These are phyloP conservation scores for Aegotheles bennettii DNA, from an alignment of 2,113 vertebrate species.

Conservation along the genomic window DNA sequence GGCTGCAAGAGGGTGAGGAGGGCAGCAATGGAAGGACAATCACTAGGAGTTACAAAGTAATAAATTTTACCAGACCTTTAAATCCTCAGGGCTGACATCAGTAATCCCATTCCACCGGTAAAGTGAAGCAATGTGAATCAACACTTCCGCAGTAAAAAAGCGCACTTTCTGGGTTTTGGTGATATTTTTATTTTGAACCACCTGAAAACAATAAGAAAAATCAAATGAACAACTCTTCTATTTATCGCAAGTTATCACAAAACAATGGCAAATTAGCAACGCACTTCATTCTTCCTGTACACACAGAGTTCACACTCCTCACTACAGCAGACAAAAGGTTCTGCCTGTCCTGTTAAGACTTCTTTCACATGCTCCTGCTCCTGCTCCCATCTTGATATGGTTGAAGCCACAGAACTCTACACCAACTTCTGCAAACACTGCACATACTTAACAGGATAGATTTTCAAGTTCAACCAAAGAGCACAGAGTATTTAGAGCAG, in stretches of 20 bases:
- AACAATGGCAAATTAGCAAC: background rate
- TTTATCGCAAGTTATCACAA: background rate
- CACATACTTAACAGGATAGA: background rate
- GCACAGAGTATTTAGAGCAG: background rate
- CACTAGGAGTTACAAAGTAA: background rate
- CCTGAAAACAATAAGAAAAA: conserved; percentile 66
- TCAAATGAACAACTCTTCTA: background rate
- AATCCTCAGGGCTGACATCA: conserved; percentile 74
- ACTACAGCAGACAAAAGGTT: background rate
- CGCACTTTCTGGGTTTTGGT: conserved; percentile 94
- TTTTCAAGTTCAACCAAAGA: background rate
- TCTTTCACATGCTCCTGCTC: rapidly evolving
- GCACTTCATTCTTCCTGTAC: background rate
- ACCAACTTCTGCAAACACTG: background rate
- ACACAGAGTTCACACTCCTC: background rate
- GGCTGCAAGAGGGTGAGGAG: background rate
- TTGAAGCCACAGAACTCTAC: background rate
- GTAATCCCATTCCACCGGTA: conserved; percentile 90
- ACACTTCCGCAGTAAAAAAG: conserved; percentile 83
- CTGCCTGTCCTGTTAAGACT: background rate
- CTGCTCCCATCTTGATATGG: background rate
- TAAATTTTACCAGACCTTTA: conserved; percentile 57
- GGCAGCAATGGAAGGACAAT: background rate
- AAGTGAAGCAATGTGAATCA: conserved; percentile 84
- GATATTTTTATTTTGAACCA: conserved; percentile 84